Evolutionary conservation across 2,888 invertebrate genomes (phyloP), one percentile per base, ranked within the genome.

Genomic region (Cybosia mesomella): DNA sequence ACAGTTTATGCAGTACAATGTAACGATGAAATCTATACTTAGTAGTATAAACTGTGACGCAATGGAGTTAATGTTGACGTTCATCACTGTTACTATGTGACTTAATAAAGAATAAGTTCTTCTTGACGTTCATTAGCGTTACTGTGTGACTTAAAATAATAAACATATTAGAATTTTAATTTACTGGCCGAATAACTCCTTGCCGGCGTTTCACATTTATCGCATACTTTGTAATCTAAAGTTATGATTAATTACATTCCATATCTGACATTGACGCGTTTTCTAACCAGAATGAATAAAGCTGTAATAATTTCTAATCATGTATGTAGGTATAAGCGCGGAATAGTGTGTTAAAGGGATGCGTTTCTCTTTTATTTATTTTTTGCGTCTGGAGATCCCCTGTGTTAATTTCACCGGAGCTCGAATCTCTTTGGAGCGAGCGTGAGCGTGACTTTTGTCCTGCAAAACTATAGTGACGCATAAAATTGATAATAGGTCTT

Each of bases 211-310:
- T 65, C 32, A n/a, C 53, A 18, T 53, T 59, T 22, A 36, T 21
- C 55, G 58, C 34, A 49, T 64, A 28, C 24, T 22, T 53, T 28
- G n/a, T 60, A 21, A 36, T n/a, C 28, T 60, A 24, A 53, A 61
- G 61, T 61, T 54, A 32, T 39, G 66, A 66, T 60, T 66, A 66
- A 66, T 66, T 55, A 54, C 61, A 21, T 21, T 32, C 13, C 49
- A 34, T 54, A n/a, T 55, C 49, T 24, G 34, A 59, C 36, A 34
- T 58, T 58, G 58, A 49, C 49, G 49, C 21, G 4, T 65, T 53
- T 21, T n/a, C 43, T 21, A 58, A 59, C 34, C 32, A 21, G 53
- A 65, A 53, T 65, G 43, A 58, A 57, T 22, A n/a, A 57, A 55
- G 24, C 39, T 21, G 15, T 55, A 55, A 57, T 34, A 11, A 53